Base-by-base conservation (phyloP, 1,140 invertebrate species). In the Drosophila subobscura region DNA sequence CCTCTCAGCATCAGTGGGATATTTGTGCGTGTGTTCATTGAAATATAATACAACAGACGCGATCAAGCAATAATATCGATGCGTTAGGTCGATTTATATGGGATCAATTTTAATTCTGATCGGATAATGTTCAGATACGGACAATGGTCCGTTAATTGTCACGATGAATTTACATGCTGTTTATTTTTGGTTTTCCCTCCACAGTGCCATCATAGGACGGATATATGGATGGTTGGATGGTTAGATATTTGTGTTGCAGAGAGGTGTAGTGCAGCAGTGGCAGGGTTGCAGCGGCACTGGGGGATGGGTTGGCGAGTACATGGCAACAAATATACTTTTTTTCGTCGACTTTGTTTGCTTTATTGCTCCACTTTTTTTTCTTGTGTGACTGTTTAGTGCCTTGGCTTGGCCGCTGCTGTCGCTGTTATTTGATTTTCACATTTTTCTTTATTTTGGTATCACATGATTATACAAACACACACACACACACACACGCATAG, bases 391-490 rank as follows among this genome's bases (percentile, higher is more conserved):
- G 77, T 85, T 86, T 86, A 88, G 81, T 86, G 78, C 54, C 78
- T 77, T 81, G 60, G 23, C 25, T 55, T 64, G 73, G 80, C 63
- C 57, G 63, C 56, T 45, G 72, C 63, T 52, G 72, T 79, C 67
- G 76, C 68, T 83, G 74, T 73, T 86, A 80, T 86, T 86, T 86
- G 83, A 88, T 86, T 86, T 86, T 86, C 81, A 88, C 83, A 86
- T 86, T 88, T 86, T 88, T 86, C 81, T 86, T 86, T 86, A 88
- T 86, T 86, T 86, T 72, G 83, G 81, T 86, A 86, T 86, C 81
- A 86, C 81, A 86, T 86, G 81, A 86, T 88, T 80, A 63, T 85
- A 85, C 73, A 77, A 70, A 86, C 80, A 86, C 16, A 53, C 2
- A 51, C 41, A 51, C 12, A 42, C 42, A 57, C 41, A 56, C 42